phyloP scores from a whole-genome alignment of 2,113 vertebrate species.

The Percopsis transmontana region DNA sequence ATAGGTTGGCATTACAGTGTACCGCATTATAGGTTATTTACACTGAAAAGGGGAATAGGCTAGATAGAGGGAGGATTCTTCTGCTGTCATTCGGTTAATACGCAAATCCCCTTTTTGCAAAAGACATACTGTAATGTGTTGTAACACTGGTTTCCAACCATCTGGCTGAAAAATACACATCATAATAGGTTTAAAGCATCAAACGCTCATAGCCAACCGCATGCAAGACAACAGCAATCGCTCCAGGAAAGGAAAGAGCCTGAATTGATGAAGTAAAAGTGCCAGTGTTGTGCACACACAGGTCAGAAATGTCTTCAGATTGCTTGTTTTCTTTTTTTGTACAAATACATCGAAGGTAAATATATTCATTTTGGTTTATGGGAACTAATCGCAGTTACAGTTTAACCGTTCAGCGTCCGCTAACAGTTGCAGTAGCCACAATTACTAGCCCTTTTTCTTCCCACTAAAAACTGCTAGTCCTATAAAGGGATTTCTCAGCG shows the following conservation, averaged over 20 bases:
- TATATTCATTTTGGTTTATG: not conserved
- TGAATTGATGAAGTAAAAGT: too few relatives aligned
- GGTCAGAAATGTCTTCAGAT: not conserved
- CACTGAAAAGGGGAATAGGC: constrained; percentile 21
- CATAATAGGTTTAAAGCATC: constrained; percentile 29
- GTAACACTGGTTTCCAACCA: constrained; percentile 19
- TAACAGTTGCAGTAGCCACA: too few relatives aligned
- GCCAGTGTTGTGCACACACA: too few relatives aligned
- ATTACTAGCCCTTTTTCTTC: too few relatives aligned
- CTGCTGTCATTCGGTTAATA: constrained; percentile 32
- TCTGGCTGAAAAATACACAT: constrained; percentile 38
- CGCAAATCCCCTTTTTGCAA: constrained; percentile 47
- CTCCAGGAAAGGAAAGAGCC: not conserved
- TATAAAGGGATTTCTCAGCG: too few relatives aligned
- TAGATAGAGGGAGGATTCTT: constrained; percentile 19
- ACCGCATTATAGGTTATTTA: constrained; percentile 1
- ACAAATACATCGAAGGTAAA: not conserved
- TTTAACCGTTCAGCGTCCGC: too few relatives aligned
- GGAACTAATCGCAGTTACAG: not conserved
- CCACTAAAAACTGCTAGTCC: too few relatives aligned
- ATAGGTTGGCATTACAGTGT: constrained; percentile 24
- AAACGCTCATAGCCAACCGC: constrained; percentile 4
- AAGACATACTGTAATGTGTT: constrained; percentile 9
- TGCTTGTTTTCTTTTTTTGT: too few relatives aligned
- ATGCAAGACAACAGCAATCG: not conserved